These are phyloP conservation scores for Catharus bicknelli DNA, from an alignment of 2,113 vertebrate genomes.

Conservation along the genomic window DNA sequence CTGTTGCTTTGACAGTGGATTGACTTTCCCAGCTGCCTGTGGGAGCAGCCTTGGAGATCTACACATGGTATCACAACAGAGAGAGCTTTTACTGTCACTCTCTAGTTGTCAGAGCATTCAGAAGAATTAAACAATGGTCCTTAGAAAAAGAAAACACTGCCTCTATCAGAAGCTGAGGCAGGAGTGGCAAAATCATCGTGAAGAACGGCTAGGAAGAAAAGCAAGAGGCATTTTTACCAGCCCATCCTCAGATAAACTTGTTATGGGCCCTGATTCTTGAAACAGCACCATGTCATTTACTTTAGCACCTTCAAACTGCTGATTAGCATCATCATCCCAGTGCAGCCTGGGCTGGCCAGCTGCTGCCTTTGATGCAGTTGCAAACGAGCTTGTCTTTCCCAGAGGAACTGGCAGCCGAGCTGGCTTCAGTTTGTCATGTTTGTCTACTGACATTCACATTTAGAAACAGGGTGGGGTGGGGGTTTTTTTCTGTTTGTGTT, in stretches of 20 bases:
- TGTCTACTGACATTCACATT: background rate
- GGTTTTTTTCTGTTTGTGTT: background rate
- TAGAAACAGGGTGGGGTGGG: background rate
- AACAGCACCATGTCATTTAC: background rate
- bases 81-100: constrained; percentile 5
- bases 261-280: background rate
- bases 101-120: background rate
- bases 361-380: constrained; percentile 8
- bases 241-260: background rate
- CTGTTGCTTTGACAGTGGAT: background rate
- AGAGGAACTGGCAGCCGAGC: background rate
- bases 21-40: background rate
- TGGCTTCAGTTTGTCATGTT: background rate
- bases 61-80: constrained; percentile 2
- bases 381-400: background rate
- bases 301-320: background rate
- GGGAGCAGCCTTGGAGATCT: background rate
- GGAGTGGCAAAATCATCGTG: background rate
- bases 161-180: background rate
- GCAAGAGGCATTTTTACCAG: background rate
- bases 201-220: background rate
- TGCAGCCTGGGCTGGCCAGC: background rate
- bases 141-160: background rate
- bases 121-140: background rate
- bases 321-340: background rate